Conservation (phyloP, 2,888 invertebrate genomes). For the Andrena bucephala region DNA sequence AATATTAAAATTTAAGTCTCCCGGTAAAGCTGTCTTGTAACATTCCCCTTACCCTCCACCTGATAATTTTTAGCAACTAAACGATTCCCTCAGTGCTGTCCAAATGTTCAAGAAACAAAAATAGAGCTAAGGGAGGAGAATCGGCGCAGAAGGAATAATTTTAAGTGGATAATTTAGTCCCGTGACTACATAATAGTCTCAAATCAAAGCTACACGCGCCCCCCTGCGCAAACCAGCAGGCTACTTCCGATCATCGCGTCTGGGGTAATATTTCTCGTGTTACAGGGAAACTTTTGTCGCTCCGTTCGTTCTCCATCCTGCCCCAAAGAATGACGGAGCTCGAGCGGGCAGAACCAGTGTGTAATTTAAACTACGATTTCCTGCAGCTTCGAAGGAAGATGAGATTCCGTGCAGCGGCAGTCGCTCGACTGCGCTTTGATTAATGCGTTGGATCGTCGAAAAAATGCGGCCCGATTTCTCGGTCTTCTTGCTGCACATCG, state of each 20-base stretch:
- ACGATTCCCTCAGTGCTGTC: no score
- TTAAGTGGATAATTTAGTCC: not conserved
- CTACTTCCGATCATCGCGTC: conserved; percentile 10
- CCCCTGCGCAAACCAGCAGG: no score
- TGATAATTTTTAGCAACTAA: no score
- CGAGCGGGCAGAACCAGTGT: not conserved
- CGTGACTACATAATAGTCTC: not conserved
- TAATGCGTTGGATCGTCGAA: not conserved
- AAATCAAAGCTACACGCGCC: not conserved
- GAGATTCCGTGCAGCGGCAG: conserved; percentile 16
- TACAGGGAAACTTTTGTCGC: conserved; percentile 11
- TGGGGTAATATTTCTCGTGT: conserved; percentile 22
- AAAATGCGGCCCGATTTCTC: not conserved
- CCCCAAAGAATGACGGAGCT: not conserved
- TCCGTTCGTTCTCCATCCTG: not conserved
- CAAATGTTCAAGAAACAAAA: no score
- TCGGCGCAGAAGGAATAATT: not conserved
- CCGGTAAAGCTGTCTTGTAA: no score
- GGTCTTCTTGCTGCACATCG: not conserved
- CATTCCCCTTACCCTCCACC: no score
- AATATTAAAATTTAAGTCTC: no score
- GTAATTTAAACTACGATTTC: conserved; percentile 37
- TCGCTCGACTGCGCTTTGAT: conserved; percentile 9
- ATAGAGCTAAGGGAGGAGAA: no score
- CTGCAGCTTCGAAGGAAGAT: conserved; percentile 16